Base-by-base conservation (phyloP, 2,797 vertebrate genomes). In the Acanthurus leucopareius region DNA sequence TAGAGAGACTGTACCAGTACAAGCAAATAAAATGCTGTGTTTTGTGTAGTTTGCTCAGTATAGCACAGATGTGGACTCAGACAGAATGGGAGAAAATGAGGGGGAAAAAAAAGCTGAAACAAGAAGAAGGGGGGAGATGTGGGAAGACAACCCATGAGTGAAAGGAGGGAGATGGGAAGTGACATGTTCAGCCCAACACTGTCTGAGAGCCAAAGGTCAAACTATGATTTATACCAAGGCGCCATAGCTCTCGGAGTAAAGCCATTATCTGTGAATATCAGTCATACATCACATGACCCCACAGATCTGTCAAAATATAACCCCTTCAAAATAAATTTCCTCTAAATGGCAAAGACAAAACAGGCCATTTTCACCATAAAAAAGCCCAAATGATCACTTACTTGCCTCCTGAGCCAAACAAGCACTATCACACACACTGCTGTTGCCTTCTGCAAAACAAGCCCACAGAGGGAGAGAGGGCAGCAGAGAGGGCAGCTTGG, bases 181-280 rank as follows among this genome's bases (percentile, higher is more conserved):
- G 67, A 82, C 75, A 76, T 16, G 68, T 83, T 83, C 61, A 69
- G 57, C 44, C 16, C 25, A 22, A 51, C 69, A n/a, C 64, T 42
- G 47, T 66, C 74, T 42, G 66, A 83, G 58, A 64, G 45, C 60
- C 3, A 89, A 89, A 91, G 88, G 89, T 92, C 88, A 92, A 77
- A 73, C 45, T 77, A 78, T 89, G 89, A 91, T 92, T 91, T 75
- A 88, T 85, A 77, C 71, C 66, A 59, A 53, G 1, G 47, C 62
- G 68, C 47, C 73, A 67, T 58, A 63, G 74, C 42, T 83, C 77
- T 17, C 56, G 3, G 32, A 59, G 56, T 79, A 80, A 80, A 66
- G 32, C 32, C 45, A 56, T 88, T 78, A 89, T 72, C 77, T 78
- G 68, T 72, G 54, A 66, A 63, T 69, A 66, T 69, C 79, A 44